These are phyloP conservation scores for Drosophila carrolli DNA, from an alignment of 1,140 invertebrate species.

Conservation along the genomic window DNA sequence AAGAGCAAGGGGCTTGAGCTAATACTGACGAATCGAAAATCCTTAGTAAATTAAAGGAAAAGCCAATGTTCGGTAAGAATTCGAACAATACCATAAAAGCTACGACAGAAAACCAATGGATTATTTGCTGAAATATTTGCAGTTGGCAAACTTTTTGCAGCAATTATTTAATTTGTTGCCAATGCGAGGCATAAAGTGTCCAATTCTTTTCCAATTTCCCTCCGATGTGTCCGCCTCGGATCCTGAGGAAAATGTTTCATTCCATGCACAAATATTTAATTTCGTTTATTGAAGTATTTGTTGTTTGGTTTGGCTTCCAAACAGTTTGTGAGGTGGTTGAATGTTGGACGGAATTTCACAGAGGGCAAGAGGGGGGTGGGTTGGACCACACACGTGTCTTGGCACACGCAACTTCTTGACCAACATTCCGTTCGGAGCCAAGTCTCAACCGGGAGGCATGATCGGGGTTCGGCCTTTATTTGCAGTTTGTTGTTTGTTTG, in stretches of 20 bases:
- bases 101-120: constrained; percentile 5
- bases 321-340: constrained; percentile 28
- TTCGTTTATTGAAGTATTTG: constrained; percentile 79
- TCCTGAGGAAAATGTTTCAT: constrained; percentile 50
- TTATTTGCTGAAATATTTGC: constrained; percentile 34
- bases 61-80: constrained; percentile 3
- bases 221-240: neutral
- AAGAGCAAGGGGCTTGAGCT: neutral
- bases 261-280: constrained; percentile 76
- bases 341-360: constrained; percentile 2
- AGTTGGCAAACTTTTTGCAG: constrained; percentile 22
- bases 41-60: constrained; percentile 3
- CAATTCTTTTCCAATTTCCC: constrained; percentile 27
- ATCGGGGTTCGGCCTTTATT: constrained; percentile 39
- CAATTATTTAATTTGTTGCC: constrained; percentile 68
- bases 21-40: neutral
- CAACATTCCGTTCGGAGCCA: constrained; percentile 41
- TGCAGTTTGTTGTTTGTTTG: constrained; percentile 40
- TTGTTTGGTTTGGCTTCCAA: constrained; percentile 60
- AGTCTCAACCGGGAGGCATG: constrained; percentile 27
- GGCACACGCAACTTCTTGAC: constrained; percentile 61
- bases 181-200: constrained; percentile 43
- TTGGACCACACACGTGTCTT: constrained; percentile 34
- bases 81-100: constrained; percentile 10
- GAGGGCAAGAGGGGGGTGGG: neutral